phyloP scores from a whole-genome alignment of 2,113 vertebrate species.

The Lanius collurio region DNA sequence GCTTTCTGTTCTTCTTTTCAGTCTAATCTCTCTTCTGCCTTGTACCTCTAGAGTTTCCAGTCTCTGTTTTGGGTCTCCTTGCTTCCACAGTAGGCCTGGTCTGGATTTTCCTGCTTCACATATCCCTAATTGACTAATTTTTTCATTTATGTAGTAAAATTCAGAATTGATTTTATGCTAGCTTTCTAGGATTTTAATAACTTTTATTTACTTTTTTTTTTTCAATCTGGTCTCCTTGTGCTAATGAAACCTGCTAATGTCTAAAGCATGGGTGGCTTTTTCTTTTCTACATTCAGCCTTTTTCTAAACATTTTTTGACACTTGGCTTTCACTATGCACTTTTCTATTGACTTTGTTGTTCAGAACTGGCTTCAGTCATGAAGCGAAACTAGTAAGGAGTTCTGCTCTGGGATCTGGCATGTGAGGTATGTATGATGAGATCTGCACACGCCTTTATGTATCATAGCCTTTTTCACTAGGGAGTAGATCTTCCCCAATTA shows the following conservation, averaged over 20 bases:
- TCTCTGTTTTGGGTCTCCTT: not conserved
- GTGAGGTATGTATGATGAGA: accelerated
- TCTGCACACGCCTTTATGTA: not conserved
- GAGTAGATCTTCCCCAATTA: not conserved
- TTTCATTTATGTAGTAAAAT: not conserved
- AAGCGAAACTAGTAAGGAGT: not conserved
- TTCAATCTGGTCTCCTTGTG: not conserved
- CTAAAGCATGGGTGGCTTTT: not conserved
- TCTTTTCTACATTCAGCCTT: not conserved
- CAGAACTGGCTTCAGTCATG: not conserved
- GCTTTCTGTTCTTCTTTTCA: constrained; percentile 43
- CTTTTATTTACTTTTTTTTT: not conserved
- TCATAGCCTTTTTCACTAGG: not conserved
- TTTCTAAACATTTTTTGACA: not conserved
- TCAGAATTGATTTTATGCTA: not conserved
- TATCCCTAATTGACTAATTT: not conserved
- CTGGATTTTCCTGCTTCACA: not conserved
- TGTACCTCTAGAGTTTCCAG: not conserved
- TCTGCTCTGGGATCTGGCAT: not conserved
- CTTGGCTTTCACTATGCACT: constrained; percentile 9
- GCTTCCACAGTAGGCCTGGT: not conserved
- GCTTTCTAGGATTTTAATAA: not conserved
- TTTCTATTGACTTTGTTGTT: not conserved
- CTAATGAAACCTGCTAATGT: not conserved
- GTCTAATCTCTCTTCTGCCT: not conserved